Evolutionary conservation across 1,140 invertebrate genomes (phyloP), one percentile per base, ranked within the genome.

Genomic region (Zelostemma sp.): DNA sequence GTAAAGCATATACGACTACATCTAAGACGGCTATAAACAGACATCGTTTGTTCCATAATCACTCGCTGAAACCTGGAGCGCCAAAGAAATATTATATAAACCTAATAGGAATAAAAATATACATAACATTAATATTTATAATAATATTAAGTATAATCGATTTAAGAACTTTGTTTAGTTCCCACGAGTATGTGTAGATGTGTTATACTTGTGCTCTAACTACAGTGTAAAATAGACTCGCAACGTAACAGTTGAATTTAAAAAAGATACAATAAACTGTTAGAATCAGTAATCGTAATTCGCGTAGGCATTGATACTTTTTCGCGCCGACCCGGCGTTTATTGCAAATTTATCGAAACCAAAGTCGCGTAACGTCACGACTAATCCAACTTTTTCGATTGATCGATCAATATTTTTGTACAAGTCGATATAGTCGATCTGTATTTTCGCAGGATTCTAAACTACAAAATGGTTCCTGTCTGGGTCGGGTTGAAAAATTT

Each of bases 201-300:
- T 60, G 59, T 58, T 64, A 51, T 15, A 62, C 48, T 41, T 51
- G 19, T 63, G 54, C 47, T 66, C 45, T 28, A 69, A 59, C 21
- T 56, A 55, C 59, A 31, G 25, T 67, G 55, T 72, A 72, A 72
- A 54, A 64, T 72, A 61, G 51, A 64, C 51, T 61, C 35, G 55
- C 62, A 65, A 64, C 64, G 54, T 71, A 46, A 58, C 63, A 66
- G 49, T 67, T 59, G 50, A 55, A 59, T 55, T 51, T 25, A 25
- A 25, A 25, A 3, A 25, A 25, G n/a, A 25, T 25, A 31, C 16
- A 71, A 25, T 59, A 47, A 55, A 71, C 56, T 67, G 53, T 54
- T 71, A 71, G 68, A 43, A 41, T 47, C 45, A 66, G 59, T 60
- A 59, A 66, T 40, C 21, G 57, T 48, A 61, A 69, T 65, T 65